Evolutionary conservation across 2,888 invertebrate genomes (phyloP).

Genomic region (Octodonta nipae): DNA sequence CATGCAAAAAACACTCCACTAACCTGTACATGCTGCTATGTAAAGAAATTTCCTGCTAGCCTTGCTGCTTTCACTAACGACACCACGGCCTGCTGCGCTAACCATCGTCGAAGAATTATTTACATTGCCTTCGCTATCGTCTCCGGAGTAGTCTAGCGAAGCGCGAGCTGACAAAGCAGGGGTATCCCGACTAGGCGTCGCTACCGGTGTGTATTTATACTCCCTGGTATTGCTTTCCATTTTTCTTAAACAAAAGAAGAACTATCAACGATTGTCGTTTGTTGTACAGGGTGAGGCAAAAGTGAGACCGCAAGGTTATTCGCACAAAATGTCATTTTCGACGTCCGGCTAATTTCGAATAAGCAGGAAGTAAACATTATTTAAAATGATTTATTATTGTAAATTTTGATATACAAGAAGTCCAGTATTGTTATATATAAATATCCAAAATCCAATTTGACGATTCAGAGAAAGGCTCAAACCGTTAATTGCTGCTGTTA

Average conservation of each 20-base stretch:
- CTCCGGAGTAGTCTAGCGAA: conserved; percentile 2
- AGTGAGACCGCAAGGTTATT: no score
- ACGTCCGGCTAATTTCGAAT: no score
- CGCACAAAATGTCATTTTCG: no score
- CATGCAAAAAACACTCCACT: conserved; percentile 11
- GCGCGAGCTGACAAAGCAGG: conserved; percentile 5
- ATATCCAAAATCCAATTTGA: no score
- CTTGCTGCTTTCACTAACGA: conserved; percentile 9
- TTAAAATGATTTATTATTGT: no score
- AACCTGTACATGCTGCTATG: conserved; percentile 18
- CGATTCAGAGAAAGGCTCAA: no score
- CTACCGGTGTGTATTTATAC: conserved; percentile 16
- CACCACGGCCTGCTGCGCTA: conserved; percentile 5
- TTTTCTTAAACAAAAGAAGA: conserved; percentile 5
- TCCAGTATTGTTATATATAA: no score
- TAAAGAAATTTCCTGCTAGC: conserved; percentile 16
- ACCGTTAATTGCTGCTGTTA: no score
- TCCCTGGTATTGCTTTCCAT: conserved; percentile 9
- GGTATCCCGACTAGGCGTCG: conserved; percentile 14
- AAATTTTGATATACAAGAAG: no score
- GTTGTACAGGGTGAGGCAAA: no score
- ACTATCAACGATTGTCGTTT: no score
- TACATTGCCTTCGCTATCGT: conserved; percentile 5
- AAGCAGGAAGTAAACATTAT: no score
- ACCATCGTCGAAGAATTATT: conserved; percentile 8